phyloP scores from a whole-genome alignment of 23 tunicate genomes.

The Botrylloides violaceus region DNA sequence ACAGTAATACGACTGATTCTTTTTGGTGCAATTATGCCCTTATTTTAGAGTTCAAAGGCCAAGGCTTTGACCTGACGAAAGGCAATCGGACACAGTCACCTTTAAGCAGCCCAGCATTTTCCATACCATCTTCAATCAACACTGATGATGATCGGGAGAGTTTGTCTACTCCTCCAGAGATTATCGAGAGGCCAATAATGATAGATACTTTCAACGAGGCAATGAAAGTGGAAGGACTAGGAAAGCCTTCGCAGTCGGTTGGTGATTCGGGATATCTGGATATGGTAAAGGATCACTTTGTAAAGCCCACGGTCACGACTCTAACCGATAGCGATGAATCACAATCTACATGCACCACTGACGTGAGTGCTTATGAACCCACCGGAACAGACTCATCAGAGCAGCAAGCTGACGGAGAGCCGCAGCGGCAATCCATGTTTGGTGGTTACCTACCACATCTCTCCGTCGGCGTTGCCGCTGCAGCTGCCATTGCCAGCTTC shows the following conservation, averaged over 20 bases:
- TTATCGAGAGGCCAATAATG: conserved; percentile 79
- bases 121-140: conserved; percentile 31
- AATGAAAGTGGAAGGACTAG: conserved; percentile 37
- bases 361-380: background rate
- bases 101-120: conserved; percentile 46
- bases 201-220: conserved; percentile 62
- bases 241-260: background rate
- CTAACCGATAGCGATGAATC: conserved; percentile 4
- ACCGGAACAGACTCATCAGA: background rate
- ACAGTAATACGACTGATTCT: background rate
- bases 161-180: conserved; percentile 87
- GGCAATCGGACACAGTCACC: background rate
- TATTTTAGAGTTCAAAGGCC: background rate
- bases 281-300: conserved; percentile 1
- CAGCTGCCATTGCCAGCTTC: conserved; percentile 80
- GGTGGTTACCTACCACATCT: conserved; percentile 77
- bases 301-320: background rate
- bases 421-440: background rate
- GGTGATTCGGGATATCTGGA: background rate
- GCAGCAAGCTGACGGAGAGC: background rate
- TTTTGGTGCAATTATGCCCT: background rate
- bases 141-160: conserved; percentile 71
- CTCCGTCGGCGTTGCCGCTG: conserved; percentile 88
- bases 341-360: background rate
- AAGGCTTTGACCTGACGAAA: background rate